phyloP scores from a whole-genome alignment of 2,797 vertebrate genomes.

The Gymnothorax reevesii region DNA sequence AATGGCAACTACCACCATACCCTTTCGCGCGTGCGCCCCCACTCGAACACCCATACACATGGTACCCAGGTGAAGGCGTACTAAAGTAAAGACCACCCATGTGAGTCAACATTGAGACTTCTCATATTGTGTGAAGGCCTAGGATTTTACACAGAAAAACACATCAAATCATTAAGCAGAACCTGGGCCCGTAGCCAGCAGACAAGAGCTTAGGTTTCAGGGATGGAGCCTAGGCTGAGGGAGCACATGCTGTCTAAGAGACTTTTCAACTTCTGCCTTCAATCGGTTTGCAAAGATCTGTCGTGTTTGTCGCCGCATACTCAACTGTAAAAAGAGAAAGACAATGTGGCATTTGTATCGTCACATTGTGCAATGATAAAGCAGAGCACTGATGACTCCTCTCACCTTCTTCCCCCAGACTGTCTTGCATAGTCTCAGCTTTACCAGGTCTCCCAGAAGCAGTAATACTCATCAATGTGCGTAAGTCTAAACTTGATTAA shows the following conservation, averaged over 20 bases:
- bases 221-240: neutral
- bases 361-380: neutral
- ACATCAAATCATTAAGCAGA: neutral
- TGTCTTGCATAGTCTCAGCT: neutral
- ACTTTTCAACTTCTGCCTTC: neutral
- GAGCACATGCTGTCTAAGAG: neutral
- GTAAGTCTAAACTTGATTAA: neutral
- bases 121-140: neutral
- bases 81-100: neutral
- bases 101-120: neutral
- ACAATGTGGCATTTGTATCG: neutral
- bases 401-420: neutral
- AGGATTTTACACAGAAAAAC: neutral
- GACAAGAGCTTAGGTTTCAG: neutral
- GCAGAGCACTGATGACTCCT: neutral
- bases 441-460: neutral
- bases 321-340: neutral
- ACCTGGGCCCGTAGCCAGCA: neutral
- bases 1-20: neutral
- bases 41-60: neutral
- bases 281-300: neutral
- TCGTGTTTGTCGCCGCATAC: neutral
- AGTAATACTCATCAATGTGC: neutral
- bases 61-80: constrained; percentile 5
- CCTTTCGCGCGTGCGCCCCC: neutral